A percentile compares a stretch with the other conserved stretches of the same genome.
phyloP scores from a whole-genome alignment of 2,888 invertebrate genomes.

The Serrognathus titanus region DNA sequence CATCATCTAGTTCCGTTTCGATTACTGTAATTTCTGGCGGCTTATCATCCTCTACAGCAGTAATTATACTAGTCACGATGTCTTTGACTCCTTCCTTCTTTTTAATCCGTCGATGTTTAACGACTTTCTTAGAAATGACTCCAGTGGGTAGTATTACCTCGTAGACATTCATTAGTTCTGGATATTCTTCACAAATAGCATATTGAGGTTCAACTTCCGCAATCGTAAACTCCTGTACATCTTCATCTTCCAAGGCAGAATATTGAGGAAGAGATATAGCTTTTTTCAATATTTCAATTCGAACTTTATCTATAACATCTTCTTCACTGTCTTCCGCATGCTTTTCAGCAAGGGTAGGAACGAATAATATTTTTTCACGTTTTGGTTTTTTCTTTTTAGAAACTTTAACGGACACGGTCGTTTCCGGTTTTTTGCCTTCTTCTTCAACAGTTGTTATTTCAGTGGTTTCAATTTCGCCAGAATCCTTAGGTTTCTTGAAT shows the following conservation, averaged over 20 bases:
- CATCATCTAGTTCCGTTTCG: slow-evolving; percentile 41
- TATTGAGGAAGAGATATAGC: slow-evolving; percentile 22
- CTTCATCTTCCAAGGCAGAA: slow-evolving; percentile 21
- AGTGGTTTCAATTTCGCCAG: slow-evolving; percentile 37
- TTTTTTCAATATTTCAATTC: slow-evolving; percentile 39
- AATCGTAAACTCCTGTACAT: slow-evolving; percentile 28
- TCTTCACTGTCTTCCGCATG: slow-evolving; percentile 36
- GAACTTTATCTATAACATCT: slow-evolving; percentile 37
- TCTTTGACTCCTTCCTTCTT: slow-evolving; percentile 37
- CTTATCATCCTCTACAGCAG: slow-evolving; percentile 36
- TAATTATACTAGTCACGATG: slow-evolving; percentile 40
- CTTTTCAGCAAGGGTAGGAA: slow-evolving; percentile 41
- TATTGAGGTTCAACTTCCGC: slow-evolving; percentile 34
- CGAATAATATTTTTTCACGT: slow-evolving; percentile 37
- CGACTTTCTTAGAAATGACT: slow-evolving; percentile 27
- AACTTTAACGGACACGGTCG: slow-evolving; percentile 39
- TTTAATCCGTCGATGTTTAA: slow-evolving; percentile 39
- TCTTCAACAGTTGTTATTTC: slow-evolving; percentile 45
- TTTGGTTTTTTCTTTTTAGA: slow-evolving; percentile 18
- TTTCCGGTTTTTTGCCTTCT: slow-evolving; percentile 47
- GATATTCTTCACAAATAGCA: slow-evolving; percentile 29
- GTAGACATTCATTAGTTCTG: slow-evolving; percentile 24
- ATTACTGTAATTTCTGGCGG: slow-evolving; percentile 47
- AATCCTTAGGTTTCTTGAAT: slow-evolving; percentile 30
- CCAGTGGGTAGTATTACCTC: slow-evolving; percentile 25